These are phyloP conservation scores for Uloborus diversus DNA, from an alignment of 1,140 invertebrate genomes.

Conservation along the genomic window DNA sequence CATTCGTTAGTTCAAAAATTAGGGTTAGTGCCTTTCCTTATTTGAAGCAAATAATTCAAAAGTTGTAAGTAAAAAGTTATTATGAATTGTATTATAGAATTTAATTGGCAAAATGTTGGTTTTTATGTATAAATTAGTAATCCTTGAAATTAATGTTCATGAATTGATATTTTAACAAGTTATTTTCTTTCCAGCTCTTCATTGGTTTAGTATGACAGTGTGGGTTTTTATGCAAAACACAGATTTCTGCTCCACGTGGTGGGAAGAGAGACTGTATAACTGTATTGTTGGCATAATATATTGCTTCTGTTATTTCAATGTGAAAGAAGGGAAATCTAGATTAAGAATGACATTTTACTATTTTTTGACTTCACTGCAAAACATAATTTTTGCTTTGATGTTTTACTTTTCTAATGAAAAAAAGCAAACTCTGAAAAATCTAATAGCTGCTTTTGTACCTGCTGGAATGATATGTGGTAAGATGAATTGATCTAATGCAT, in stretches of 20 bases:
- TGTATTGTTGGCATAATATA: slow-evolving; percentile 76
- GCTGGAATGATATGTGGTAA: slow-evolving; percentile 71
- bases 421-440: slow-evolving; percentile 59
- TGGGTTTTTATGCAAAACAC: slow-evolving; percentile 78
- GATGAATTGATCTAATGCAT: slow-evolving; percentile 42
- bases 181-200: slow-evolving; percentile 69
- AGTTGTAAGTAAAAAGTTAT: too few relatives aligned
- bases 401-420: slow-evolving; percentile 64
- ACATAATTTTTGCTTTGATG: slow-evolving; percentile 44
- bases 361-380: slow-evolving; percentile 56
- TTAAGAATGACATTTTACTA: slow-evolving; percentile 58
- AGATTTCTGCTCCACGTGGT: slow-evolving; percentile 72
- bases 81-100: too few relatives aligned
- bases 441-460: slow-evolving; percentile 69
- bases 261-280: slow-evolving; percentile 75
- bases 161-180: too few relatives aligned
- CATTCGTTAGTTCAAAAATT: too few relatives aligned
- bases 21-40: too few relatives aligned
- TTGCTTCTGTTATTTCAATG: slow-evolving; percentile 65
- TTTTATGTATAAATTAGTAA: too few relatives aligned
- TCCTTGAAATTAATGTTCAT: too few relatives aligned
- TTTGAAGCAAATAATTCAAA: too few relatives aligned
- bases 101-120: too few relatives aligned
- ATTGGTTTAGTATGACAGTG: slow-evolving; percentile 76
- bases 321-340: slow-evolving; percentile 58